A percentile compares a stretch with the other conserved stretches of the same genome.
Evolutionary conservation across 2,113 vertebrate species (phyloP).

Genomic region (Bungarus multicinctus): DNA sequence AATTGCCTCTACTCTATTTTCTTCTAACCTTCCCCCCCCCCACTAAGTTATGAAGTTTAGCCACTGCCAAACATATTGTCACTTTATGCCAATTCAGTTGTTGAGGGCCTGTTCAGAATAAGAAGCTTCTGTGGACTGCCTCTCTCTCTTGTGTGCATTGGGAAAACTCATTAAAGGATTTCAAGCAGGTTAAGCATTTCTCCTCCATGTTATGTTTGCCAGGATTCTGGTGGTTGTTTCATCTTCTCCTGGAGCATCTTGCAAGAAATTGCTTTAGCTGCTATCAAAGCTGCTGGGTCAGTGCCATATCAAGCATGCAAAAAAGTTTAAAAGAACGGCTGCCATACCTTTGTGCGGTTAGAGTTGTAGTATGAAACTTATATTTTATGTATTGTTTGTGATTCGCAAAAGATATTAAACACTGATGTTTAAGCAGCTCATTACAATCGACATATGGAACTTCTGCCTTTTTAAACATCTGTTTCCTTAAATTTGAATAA

Average conservation of each 20-base stretch:
- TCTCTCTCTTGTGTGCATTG: neutral
- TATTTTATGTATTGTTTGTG: neutral
- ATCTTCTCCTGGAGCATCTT: neutral
- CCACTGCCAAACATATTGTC: neutral
- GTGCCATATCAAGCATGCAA: neutral
- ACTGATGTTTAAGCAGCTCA: neutral
- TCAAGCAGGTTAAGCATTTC: slow-evolving; percentile 20
- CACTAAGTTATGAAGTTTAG: slow-evolving; percentile 15
- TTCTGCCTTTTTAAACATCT: neutral
- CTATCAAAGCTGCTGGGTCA: neutral
- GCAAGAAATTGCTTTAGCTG: slow-evolving; percentile 8
- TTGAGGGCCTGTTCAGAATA: slow-evolving; percentile 4
- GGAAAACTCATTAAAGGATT: slow-evolving; percentile 17
- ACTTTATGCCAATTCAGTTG: neutral
- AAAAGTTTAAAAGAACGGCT: neutral
- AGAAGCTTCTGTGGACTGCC: slow-evolving; percentile 23
- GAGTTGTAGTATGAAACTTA: neutral
- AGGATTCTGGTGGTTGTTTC: slow-evolving; percentile 9
- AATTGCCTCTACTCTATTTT: neutral
- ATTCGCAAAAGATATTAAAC: neutral
- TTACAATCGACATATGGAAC: neutral
- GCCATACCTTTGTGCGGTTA: neutral
- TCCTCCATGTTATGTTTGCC: neutral
- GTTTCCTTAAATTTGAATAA: neutral
- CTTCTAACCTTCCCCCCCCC: neutral